These are phyloP conservation scores for Volucella zonaria DNA, from an alignment of 2,888 invertebrate genomes.

Conservation along the genomic window DNA sequence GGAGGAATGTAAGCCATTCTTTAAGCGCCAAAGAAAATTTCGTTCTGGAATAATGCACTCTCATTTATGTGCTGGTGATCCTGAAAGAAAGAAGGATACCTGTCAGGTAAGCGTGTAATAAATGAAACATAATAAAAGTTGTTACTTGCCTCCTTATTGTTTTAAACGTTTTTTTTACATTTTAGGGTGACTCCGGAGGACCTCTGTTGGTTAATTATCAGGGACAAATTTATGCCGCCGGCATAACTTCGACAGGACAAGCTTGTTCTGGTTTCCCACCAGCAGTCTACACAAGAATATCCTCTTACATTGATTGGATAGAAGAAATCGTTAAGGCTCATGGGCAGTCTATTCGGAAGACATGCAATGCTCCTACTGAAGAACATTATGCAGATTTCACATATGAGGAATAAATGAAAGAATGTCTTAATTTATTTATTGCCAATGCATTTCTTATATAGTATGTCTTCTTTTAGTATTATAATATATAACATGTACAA, in stretches of 20 bases:
- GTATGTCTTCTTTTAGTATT: no score
- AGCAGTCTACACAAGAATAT: conserved; percentile 64
- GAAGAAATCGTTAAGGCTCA: conserved; percentile 24
- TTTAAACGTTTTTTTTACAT: conserved; percentile 51
- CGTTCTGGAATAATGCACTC: conserved; percentile 74
- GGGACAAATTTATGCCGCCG: conserved; percentile 54
- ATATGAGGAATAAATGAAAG: no score
- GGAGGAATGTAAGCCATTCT: conserved; percentile 20
- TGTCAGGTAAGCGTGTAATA: conserved; percentile 61
- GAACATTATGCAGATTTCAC: no score
- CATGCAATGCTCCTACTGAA: background rate
- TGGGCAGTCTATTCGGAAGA: conserved; percentile 20
- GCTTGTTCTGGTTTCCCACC: conserved; percentile 63
- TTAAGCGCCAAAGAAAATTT: conserved; percentile 32
- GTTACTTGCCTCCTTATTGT: background rate
- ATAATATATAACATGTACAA: no score
- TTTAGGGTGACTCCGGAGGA: conserved; percentile 76
- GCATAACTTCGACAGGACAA: conserved; percentile 74
- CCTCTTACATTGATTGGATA: conserved; percentile 65
- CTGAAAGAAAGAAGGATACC: conserved; percentile 72
- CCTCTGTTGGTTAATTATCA: conserved; percentile 65
- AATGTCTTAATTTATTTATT: no score
- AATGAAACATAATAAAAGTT: no score
- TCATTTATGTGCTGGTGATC: conserved; percentile 78
- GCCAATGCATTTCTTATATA: no score